Evolutionary conservation across 53 echinoderm and acorn worm species (phyloP), one percentile per base, ranked within the genome.

Genomic region (Antedon mediterranea): DNA sequence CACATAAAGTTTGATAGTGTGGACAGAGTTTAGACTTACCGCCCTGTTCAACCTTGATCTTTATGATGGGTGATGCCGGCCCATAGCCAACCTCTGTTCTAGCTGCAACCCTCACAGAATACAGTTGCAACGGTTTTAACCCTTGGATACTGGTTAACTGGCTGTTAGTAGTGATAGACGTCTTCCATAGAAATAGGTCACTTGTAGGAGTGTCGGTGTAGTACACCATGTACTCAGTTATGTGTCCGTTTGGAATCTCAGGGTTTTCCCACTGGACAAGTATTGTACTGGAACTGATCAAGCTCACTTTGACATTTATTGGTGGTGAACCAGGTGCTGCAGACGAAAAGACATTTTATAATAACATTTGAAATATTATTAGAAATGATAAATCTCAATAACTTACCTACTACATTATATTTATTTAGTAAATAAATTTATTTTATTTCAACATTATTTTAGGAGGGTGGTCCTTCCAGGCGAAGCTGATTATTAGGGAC

Each of bases 31-130:
- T n/a, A n/a, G n/a, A 76, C 89, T 30, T 77, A 93, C 98, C 93
- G 88, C 98, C 98, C 77, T 98, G 98, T 72, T 98, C 89, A 11
- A 92, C 93, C 77, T 93, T 98, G 28, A 98, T 90, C 81, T 98
- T 88, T 0, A 93, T 85, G 15, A 89, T 80, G 3, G 75, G 72
- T 0, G 98, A 98, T 18, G 85, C 30, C 9, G 98, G 98, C 23
- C 98, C 98, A 75, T 92, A 90, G 18, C 98, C 98, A 31, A 86
- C 83, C 0, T 84, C 81, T 14, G 98, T 98, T 34, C 77, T 93
- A 18, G 92, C 98, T 0, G 92, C 92, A 72, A 92, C 88, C 27
- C 88, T 86, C 80, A 98, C 87, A 31, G 90, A 88, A 71, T 98
- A 98, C 32, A 87, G 90, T 86, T 89, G 85, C 87, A 93, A 85